Evolutionary conservation across 2,113 vertebrate genomes (phyloP).

Genomic region (Arenaria interpres): DNA sequence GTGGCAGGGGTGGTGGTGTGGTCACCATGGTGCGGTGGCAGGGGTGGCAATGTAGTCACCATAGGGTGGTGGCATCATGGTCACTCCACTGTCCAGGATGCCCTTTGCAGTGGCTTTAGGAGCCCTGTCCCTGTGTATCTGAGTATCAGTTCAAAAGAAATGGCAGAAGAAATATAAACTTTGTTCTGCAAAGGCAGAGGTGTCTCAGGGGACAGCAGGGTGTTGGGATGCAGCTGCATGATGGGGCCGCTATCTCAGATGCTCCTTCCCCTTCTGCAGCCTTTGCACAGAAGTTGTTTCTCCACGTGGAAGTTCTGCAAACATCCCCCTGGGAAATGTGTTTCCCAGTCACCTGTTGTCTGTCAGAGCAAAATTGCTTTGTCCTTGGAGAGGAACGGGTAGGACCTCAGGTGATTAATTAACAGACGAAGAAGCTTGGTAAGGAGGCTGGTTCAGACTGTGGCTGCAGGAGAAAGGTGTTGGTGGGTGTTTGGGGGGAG

Average conservation of each 20-base stretch:
- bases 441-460: background rate
- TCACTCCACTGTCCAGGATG: background rate
- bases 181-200: background rate
- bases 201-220: background rate
- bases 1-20: background rate
- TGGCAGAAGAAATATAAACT: background rate
- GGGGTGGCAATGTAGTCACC: background rate
- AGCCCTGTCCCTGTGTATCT: no score
- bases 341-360: background rate
- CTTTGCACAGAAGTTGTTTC: background rate
- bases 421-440: background rate
- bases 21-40: no score
- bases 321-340: background rate
- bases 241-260: background rate
- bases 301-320: background rate
- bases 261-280: background rate
- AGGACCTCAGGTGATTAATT: background rate
- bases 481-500: background rate
- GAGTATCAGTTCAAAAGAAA: background rate
- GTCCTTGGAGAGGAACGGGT: background rate
- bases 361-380: background rate
- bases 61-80: rapidly evolving
- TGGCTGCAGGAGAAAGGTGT: background rate
- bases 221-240: background rate
- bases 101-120: background rate